A percentile compares a stretch with the other conserved stretches of the same genome.
These are phyloP conservation scores for Myotis lucifugus DNA, from an alignment of 2,113 vertebrate species.

Conservation along the genomic window DNA sequence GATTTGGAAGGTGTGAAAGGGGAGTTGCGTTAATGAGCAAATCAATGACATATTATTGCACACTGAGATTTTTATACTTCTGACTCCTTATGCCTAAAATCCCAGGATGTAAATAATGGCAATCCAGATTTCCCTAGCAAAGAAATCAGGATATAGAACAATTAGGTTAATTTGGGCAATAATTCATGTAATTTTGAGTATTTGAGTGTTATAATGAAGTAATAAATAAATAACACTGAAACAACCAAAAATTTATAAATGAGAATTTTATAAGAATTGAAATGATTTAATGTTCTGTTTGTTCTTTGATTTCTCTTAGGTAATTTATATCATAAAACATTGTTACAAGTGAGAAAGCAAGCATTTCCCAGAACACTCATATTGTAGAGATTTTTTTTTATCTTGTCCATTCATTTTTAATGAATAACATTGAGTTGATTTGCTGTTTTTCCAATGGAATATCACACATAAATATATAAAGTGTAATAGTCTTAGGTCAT, in stretches of 20 bases:
- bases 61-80: background rate
- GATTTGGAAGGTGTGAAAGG: background rate
- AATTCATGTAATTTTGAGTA: background rate
- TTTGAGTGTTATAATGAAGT: background rate
- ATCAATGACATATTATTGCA: background rate
- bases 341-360: background rate
- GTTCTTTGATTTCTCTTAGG: slow-evolving; percentile 62
- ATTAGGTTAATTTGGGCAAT: background rate
- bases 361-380: slow-evolving; percentile 73
- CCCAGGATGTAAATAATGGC: background rate
- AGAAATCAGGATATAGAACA: background rate
- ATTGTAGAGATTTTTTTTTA: slow-evolving; percentile 74
- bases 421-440: slow-evolving; percentile 65
- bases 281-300: slow-evolving; percentile 64
- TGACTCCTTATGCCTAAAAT: background rate
- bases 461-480: slow-evolving; percentile 4
- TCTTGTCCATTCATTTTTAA: slow-evolving; percentile 78
- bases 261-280: slow-evolving; percentile 45
- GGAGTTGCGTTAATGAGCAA: background rate
- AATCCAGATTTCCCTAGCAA: background rate
- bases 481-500: slow-evolving; percentile 9
- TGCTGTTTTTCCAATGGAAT: slow-evolving; percentile 63
- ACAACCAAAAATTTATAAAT: background rate
- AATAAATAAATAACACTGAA: background rate
- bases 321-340: slow-evolving; percentile 70